Evolutionary conservation across 2,888 invertebrate species (phyloP), one percentile per base, ranked within the genome.

Genomic region (Spisula solida): DNA sequence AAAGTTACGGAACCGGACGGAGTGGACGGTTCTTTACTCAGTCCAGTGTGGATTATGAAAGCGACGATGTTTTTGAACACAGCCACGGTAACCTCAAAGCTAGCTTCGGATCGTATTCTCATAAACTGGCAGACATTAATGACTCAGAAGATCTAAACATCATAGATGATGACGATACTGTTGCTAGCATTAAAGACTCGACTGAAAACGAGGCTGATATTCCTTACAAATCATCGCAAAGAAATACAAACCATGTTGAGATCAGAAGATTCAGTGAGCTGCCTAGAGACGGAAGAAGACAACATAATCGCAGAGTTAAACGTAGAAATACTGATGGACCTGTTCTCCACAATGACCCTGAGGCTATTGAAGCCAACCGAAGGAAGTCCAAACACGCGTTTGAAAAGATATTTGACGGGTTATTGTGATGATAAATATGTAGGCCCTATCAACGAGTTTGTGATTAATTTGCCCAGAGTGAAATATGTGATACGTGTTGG

Each of bases 351-450:
- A 34, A 5, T 20, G 78, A 60, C 25, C 34, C 20, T n/a, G 79
- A 79, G 31, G 18, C n/a, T 25, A 79, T 51, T 56, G 87, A 82
- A 79, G 80, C 56, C 6, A 79, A 82, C n/a, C 55, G 80, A 18
- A 78, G 80, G 41, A 87, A 82, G 60, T 79, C 82, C 20, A 87
- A 82, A 82, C 82, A 82, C 55, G 87, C 87, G 2, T 87, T 87
- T 34, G 87, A 87, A 75, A 87, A 87, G 51, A 87, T 87, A 78
- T 87, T 87, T 47, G 82, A 51, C 47, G 87, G 82, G 16, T 79
- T 87, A 78, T 18, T 87, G 12, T 87, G 78, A 87, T 81, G n/a
- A 20, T 16, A 12, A 16, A 34, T 18, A 14, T 60, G 18, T 25
- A n/a, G 12, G 14, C 16, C 4, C 47, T 8, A 5, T 14, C 51